A percentile compares a stretch with the other conserved stretches of the same genome.
Conservation (phyloP, 2,113 vertebrate species). For the Thryonomys swinderianus region DNA sequence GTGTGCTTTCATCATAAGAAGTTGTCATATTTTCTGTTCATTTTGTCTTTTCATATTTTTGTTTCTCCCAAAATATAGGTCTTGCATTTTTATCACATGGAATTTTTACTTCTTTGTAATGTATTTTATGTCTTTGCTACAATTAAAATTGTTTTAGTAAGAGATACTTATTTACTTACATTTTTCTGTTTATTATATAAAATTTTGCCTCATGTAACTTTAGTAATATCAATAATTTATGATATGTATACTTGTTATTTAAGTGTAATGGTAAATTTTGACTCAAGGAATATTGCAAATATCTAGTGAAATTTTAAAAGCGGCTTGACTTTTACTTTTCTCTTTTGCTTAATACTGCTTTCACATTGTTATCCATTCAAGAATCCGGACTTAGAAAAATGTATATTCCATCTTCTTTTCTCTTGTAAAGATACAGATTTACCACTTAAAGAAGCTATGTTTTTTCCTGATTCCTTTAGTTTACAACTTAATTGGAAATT, state of each 20-base stretch:
- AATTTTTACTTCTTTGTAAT: not conserved
- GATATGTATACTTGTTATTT: not conserved
- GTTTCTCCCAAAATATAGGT: not conserved
- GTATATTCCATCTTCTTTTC: not conserved
- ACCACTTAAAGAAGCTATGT: not conserved
- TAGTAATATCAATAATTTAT: not conserved
- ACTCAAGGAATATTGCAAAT: not conserved
- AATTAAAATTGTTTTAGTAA: not conserved
- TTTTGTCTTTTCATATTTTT: not conserved
- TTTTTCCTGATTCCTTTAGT: not conserved
- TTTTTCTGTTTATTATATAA: not conserved
- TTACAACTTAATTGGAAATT: not conserved
- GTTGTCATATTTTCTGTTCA: not conserved
- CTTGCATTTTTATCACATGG: not conserved
- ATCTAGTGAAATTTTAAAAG: not conserved
- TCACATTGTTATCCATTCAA: not conserved
- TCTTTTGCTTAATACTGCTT: not conserved
- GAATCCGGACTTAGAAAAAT: not conserved
- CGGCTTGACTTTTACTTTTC: not conserved
- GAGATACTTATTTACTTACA: not conserved
- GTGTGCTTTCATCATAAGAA: not conserved
- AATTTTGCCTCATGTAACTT: not conserved
- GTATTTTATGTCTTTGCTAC: not conserved
- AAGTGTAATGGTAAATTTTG: not conserved
- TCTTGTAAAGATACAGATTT: not conserved